phyloP scores from a whole-genome alignment of 2,797 vertebrate species.

The Apodemus agrarius region DNA sequence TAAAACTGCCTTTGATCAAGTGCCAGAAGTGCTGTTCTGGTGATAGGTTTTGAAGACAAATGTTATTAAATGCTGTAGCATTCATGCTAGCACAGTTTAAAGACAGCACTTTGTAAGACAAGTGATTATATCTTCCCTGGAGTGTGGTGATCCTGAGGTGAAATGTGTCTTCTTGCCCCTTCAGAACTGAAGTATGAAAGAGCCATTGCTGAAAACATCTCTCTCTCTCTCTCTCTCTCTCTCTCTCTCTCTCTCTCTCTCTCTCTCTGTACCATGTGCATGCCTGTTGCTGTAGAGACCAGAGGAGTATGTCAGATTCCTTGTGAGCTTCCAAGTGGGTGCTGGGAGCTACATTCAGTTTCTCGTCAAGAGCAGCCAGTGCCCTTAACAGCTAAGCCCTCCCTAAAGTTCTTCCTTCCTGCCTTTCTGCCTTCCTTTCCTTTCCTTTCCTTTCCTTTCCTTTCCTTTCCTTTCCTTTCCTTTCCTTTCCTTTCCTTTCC shows the following conservation, averaged over 20 bases:
- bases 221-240: too few relatives aligned
- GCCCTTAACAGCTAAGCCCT: neutral
- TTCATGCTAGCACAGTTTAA: neutral
- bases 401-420: neutral
- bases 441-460: neutral
- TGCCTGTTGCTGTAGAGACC: neutral
- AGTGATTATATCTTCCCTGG: neutral
- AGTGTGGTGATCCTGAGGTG: neutral
- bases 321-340: neutral
- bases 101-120: neutral
- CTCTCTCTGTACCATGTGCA: neutral
- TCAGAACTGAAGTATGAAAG: neutral
- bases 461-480: accelerated
- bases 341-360: neutral
- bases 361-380: neutral
- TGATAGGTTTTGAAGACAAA: neutral
- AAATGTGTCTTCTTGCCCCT: neutral
- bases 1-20: neutral
- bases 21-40: neutral
- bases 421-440: accelerated
- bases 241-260: too few relatives aligned
- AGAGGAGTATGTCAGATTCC: neutral
- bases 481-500: too few relatives aligned
- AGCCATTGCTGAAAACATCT: neutral
- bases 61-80: neutral